phyloP scores from a whole-genome alignment of 2,113 vertebrate genomes.

The Hylia prasina region DNA sequence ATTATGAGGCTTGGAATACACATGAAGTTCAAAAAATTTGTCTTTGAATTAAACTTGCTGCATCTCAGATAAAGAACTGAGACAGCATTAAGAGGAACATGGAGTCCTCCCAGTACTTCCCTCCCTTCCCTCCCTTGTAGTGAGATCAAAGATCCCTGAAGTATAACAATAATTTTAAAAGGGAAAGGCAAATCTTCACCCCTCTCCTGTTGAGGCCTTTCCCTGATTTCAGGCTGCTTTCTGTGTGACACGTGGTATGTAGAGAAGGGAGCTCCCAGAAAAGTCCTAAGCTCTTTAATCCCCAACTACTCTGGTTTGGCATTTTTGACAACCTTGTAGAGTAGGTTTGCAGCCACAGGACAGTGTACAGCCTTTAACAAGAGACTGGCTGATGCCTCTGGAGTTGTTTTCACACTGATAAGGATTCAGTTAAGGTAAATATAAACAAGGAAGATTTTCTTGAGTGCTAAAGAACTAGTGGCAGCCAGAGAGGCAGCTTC shows the following conservation, averaged over 20 bases:
- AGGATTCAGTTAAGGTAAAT: background rate
- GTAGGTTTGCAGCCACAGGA: rapidly evolving
- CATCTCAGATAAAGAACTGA: conserved; percentile 16
- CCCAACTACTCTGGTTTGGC: background rate
- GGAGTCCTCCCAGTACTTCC: background rate
- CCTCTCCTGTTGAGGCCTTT: background rate
- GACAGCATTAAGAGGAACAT: background rate
- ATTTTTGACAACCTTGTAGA: background rate
- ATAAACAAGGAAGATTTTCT: background rate
- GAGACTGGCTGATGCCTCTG: background rate
- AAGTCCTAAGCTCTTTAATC: background rate
- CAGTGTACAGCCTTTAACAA: background rate
- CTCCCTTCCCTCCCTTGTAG: background rate
- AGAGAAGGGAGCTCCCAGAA: background rate
- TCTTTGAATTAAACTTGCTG: conserved; percentile 19
- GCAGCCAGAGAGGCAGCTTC: background rate
- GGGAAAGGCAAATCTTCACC: background rate
- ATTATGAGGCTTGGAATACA: background rate
- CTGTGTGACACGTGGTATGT: background rate
- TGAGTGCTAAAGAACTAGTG: background rate
- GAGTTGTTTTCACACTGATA: background rate
- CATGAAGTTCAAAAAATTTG: background rate
- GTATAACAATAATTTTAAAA: background rate
- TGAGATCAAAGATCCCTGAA: background rate
- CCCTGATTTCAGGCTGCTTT: background rate